Evolutionary conservation across 2,113 vertebrate genomes (phyloP).

Genomic region (Phyllostomus hastatus): DNA sequence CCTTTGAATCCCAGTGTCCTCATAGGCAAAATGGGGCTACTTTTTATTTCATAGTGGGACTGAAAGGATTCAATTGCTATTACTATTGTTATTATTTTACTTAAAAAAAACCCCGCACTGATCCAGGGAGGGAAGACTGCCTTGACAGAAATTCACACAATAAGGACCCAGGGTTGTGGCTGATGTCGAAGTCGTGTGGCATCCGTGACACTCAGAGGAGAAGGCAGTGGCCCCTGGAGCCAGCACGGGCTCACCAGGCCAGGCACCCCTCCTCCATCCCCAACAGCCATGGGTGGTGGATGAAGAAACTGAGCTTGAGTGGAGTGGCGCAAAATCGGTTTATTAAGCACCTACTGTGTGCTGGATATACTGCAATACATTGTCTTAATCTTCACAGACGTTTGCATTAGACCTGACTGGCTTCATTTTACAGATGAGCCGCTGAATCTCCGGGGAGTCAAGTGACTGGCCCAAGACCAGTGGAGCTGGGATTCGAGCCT

Average conservation of each 20-base stretch:
- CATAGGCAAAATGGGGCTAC: background rate
- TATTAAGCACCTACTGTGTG: background rate
- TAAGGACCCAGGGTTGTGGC: background rate
- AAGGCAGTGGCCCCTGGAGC: background rate
- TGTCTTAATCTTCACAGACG: background rate
- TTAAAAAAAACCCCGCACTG: background rate
- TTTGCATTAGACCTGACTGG: background rate
- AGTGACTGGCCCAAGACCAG: background rate
- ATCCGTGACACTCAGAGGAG: background rate
- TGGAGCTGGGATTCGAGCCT: background rate
- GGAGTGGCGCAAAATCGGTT: background rate
- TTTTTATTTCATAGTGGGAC: background rate
- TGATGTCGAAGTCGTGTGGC: background rate
- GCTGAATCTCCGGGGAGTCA: background rate
- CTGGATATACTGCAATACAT: background rate
- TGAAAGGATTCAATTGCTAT: background rate
- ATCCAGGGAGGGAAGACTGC: background rate
- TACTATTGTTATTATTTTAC: background rate
- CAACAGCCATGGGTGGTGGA: background rate
- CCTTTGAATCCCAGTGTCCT: background rate
- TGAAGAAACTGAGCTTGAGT: background rate
- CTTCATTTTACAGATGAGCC: background rate
- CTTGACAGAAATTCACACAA: background rate
- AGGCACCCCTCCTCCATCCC: background rate
- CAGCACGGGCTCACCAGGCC: background rate